A percentile compares a stretch with the other conserved stretches of the same genome.
Conservation (phyloP, 2,113 vertebrate species). For the Phrynocephalus versicolor region DNA sequence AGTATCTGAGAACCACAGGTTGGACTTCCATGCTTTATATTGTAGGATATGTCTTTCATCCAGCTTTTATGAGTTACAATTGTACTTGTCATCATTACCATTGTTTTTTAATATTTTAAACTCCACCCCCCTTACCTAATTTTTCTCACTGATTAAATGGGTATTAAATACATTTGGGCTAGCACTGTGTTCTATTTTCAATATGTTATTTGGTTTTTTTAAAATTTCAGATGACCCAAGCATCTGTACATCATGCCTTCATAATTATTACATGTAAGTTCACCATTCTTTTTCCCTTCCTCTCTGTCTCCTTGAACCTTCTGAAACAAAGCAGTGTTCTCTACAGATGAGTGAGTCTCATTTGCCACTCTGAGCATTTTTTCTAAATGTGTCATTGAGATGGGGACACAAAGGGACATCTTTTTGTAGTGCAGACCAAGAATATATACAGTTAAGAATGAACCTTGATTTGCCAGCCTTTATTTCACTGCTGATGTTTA, state of each 20-base stretch:
- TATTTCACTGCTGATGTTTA: not conserved
- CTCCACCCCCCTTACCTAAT: not conserved
- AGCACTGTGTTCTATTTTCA: conserved; percentile 31
- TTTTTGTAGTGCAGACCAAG: too few relatives aligned
- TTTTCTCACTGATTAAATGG: not conserved
- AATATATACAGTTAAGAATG: not conserved
- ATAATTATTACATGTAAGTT: conserved; percentile 91
- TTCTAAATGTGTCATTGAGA: not conserved
- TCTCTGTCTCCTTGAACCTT: conserved; percentile 22
- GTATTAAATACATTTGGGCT: not conserved
- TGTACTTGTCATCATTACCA: not conserved
- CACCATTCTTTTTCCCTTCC: conserved; percentile 16
- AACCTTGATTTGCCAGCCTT: not conserved
- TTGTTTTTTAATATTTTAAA: not conserved
- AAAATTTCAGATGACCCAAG: conserved; percentile 87
- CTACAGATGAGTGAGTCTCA: not conserved
- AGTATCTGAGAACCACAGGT: not conserved
- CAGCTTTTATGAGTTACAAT: not conserved
- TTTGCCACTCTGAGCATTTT: not conserved
- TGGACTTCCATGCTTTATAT: not conserved
- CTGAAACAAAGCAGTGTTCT: not conserved
- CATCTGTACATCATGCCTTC: conserved; percentile 82
- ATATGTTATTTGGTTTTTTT: conserved; percentile 53
- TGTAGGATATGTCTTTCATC: not conserved
- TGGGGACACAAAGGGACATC: not conserved